These are phyloP conservation scores for Oeneis ivallda DNA, from an alignment of 2,888 invertebrate genomes.

Conservation along the genomic window DNA sequence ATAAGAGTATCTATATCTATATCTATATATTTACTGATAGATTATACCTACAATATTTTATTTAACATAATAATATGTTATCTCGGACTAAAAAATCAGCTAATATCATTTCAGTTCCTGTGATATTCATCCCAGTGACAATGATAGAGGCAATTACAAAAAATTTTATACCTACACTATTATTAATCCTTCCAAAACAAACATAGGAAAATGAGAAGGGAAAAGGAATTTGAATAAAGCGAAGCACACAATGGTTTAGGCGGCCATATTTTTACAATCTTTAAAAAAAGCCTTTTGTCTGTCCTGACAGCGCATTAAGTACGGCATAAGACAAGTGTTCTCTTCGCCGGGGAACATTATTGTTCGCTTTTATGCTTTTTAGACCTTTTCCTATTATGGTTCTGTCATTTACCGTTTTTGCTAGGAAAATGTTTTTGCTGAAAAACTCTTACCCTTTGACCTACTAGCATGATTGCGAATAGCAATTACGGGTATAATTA, in stretches of 20 bases:
- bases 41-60: too few species aligned
- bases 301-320: constrained; percentile 68
- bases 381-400: constrained; percentile 38
- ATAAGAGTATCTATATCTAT: too few species aligned
- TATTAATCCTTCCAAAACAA: constrained; percentile 76
- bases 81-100: too few species aligned
- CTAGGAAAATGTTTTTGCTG: constrained; percentile 25
- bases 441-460: constrained; percentile 21
- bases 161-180: constrained; percentile 64
- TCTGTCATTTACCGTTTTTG: constrained; percentile 33
- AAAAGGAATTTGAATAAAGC: constrained; percentile 69
- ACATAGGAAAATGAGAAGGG: constrained; percentile 75
- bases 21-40: too few species aligned
- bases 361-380: constrained; percentile 57
- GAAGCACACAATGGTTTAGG: constrained; percentile 59
- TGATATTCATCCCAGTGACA: too few species aligned
- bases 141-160: constrained; percentile 10
- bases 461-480: constrained; percentile 18
- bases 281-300: constrained; percentile 71
- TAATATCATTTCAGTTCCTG: too few species aligned
- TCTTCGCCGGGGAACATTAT: constrained; percentile 59
- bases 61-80: too few species aligned
- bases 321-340: constrained; percentile 74
- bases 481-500: not conserved
- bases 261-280: constrained; percentile 73